These are phyloP conservation scores for Orientallactaga bullata DNA, from an alignment of 2,113 vertebrate genomes.

Conservation along the genomic window DNA sequence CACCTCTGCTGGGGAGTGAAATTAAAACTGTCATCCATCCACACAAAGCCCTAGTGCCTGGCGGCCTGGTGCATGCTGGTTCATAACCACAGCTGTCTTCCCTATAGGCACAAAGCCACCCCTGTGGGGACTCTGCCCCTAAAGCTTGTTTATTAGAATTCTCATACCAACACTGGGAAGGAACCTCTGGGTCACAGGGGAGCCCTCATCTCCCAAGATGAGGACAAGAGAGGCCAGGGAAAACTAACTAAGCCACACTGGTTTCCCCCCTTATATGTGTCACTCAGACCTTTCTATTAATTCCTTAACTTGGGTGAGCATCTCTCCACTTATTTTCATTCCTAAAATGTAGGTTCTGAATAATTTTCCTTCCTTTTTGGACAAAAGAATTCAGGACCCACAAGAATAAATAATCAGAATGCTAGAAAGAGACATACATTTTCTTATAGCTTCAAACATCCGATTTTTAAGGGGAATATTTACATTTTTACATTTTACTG, in stretches of 20 bases:
- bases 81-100: conserved; percentile 77
- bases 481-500: background rate
- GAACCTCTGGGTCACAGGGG: background rate
- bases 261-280: accelerated
- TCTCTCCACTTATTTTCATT: accelerated
- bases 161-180: background rate
- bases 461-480: background rate
- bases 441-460: background rate
- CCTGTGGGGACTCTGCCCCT: background rate
- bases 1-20: conserved; percentile 76
- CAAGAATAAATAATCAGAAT: background rate
- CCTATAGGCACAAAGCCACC: conserved; percentile 50
- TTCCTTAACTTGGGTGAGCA: background rate
- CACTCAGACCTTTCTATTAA: conserved; percentile 7
- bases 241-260: background rate
- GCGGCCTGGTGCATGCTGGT: conserved; percentile 66
- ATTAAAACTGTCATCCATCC: conserved; percentile 83
- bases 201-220: background rate
- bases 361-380: background rate
- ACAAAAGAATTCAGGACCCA: conserved; percentile 7
- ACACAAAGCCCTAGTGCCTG: conserved; percentile 68
- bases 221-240: background rate
- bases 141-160: conserved; percentile 17
- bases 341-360: conserved; percentile 42
- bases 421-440: conserved; percentile 18